phyloP scores from a whole-genome alignment of 2,888 invertebrate species.

The Ellobium chinense region DNA sequence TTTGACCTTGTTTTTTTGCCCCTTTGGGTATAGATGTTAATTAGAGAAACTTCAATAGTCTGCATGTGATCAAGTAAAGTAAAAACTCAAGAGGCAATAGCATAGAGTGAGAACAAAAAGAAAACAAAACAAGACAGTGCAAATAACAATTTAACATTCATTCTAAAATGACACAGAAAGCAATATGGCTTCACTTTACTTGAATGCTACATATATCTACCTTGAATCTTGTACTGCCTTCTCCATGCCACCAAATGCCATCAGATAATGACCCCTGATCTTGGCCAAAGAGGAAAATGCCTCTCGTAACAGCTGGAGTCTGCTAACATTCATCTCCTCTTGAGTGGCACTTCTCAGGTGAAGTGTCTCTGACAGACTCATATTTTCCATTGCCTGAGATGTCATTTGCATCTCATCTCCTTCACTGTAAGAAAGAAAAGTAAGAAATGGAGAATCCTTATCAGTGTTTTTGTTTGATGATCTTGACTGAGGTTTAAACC shows the following conservation, averaged over 20 bases:
- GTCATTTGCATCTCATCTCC: slow-evolving; percentile 54
- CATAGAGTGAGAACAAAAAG: too few species aligned
- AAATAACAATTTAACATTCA: neutral
- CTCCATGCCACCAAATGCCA: slow-evolving; percentile 59
- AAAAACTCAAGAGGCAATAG: too few species aligned
- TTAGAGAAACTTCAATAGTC: too few species aligned
- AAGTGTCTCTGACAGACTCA: slow-evolving; percentile 58
- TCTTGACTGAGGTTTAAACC: too few species aligned
- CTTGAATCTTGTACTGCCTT: slow-evolving; percentile 62
- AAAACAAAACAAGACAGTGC: neutral
- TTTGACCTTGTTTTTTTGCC: too few species aligned
- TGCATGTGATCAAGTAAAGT: too few species aligned
- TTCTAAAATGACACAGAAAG: neutral
- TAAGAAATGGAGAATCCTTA: too few species aligned
- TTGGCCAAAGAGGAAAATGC: slow-evolving; percentile 52
- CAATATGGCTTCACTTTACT: neutral
- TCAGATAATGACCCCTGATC: slow-evolving; percentile 68
- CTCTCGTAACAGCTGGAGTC: slow-evolving; percentile 58
- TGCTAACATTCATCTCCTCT: slow-evolving; percentile 57
- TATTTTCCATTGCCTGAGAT: slow-evolving; percentile 50
- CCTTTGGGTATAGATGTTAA: too few species aligned
- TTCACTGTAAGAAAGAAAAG: slow-evolving; percentile 33
- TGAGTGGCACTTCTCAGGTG: slow-evolving; percentile 64
- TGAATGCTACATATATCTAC: slow-evolving; percentile 47
- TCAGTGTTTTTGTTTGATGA: too few species aligned